Percentiles rank a stretch among this genome's conserved stretches.
phyloP scores from a whole-genome alignment of 2,797 vertebrate genomes.

The Todus mexicanus region DNA sequence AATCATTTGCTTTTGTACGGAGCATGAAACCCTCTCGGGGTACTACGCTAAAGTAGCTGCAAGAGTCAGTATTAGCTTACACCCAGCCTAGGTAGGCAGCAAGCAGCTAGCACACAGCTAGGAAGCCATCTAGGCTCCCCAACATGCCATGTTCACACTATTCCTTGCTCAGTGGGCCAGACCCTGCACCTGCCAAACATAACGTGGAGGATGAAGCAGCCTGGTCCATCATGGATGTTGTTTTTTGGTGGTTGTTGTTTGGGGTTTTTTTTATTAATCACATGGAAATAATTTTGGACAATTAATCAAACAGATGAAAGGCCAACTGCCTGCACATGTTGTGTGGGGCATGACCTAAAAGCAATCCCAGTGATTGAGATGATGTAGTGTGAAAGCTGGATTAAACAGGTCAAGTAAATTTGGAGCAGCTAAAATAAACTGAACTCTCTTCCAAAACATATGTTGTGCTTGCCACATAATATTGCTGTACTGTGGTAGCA shows the following conservation, averaged over 20 bases:
- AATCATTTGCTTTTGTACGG: not conserved
- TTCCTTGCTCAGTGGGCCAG: not conserved
- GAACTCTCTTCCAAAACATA: constrained; percentile 36
- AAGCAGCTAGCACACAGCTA: not conserved
- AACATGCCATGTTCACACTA: not conserved
- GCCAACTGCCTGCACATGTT: constrained; percentile 10
- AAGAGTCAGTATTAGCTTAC: not conserved
- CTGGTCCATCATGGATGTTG: not conserved
- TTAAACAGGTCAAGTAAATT: constrained; percentile 63
- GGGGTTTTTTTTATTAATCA: constrained; percentile 8
- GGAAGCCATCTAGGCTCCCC: not conserved
- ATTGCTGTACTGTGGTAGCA: constrained; percentile 17
- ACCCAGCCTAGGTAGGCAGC: not conserved
- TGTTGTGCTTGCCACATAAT: constrained; percentile 51
- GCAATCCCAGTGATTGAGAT: constrained; percentile 1
- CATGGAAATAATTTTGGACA: constrained; percentile 4
- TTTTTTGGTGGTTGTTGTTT: too few relatives aligned
- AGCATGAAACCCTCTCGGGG: not conserved
- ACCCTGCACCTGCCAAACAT: not conserved
- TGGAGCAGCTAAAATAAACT: constrained; percentile 60
- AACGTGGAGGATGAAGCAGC: not conserved
- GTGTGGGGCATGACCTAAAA: constrained; percentile 28
- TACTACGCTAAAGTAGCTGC: not conserved
- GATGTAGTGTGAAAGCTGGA: constrained; percentile 55
- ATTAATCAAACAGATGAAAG: not conserved